A percentile compares a stretch with the other conserved stretches of the same genome.
These are phyloP conservation scores for Orbicella faveolata DNA, from an alignment of 64 coral and sea anemone species.

Conservation along the genomic window DNA sequence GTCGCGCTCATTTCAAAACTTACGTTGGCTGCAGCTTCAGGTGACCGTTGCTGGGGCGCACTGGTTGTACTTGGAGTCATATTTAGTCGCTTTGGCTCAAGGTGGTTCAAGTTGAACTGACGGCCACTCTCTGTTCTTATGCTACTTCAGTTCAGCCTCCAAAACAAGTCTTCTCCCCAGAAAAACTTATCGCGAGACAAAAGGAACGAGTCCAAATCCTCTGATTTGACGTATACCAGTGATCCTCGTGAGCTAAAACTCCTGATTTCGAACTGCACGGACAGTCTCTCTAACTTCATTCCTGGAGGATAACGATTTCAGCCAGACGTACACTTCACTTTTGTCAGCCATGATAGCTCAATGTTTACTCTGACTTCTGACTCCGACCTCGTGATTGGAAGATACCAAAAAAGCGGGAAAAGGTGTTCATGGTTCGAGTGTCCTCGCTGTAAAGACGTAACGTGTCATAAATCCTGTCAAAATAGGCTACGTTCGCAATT, in stretches of 20 bases:
- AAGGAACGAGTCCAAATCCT: neutral
- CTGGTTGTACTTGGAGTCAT: no score
- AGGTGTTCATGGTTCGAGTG: neutral
- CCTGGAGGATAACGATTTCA: neutral
- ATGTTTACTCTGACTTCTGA: neutral
- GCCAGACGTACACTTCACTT: neutral
- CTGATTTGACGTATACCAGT: neutral
- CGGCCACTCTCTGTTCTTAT: neutral
- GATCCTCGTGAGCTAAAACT: no score
- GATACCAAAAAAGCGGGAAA: conserved; percentile 23
- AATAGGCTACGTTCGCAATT: no score
- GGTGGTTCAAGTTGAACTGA: neutral
- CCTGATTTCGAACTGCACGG: no score
- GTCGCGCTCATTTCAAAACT: no score
- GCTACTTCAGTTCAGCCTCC: neutral
- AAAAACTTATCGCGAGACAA: conserved; percentile 29
- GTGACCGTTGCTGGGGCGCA: no score
- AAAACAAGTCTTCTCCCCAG: conserved; percentile 1
- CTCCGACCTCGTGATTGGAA: neutral
- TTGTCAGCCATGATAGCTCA: no score
- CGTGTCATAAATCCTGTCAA: no score
- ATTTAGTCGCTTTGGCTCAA: no score
- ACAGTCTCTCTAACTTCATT: neutral
- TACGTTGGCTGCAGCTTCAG: no score
- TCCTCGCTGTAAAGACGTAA: no score